Conservation (phyloP, 2,797 vertebrate genomes). For the Paramormyrops hopkinsi region DNA sequence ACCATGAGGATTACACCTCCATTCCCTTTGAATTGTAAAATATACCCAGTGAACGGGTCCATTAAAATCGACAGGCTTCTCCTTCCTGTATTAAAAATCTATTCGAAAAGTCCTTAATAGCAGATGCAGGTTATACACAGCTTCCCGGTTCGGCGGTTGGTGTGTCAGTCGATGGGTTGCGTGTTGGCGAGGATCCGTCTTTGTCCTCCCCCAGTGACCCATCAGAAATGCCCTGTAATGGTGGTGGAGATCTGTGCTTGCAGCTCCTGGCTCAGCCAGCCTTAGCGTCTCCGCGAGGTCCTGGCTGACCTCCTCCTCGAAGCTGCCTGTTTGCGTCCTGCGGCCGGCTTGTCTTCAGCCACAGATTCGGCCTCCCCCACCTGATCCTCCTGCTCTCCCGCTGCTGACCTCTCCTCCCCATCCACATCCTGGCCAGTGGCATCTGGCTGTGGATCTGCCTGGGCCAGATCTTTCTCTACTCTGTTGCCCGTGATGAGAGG, state of each 20-base stretch:
- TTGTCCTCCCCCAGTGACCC: background rate
- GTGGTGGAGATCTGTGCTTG: background rate
- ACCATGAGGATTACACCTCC: background rate
- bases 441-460: background rate
- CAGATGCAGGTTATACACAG: background rate
- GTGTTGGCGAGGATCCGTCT: background rate
- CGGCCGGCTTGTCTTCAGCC: background rate
- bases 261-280: background rate
- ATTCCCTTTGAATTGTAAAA: background rate
- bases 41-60: background rate
- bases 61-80: background rate
- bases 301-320: slow-evolving; percentile 9
- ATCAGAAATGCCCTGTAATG: slow-evolving; percentile 17
- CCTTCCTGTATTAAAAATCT: background rate
- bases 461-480: background rate
- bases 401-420: background rate
- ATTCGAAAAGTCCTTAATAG: background rate
- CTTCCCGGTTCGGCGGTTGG: background rate
- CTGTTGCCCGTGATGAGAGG: background rate
- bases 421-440: background rate
- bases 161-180: background rate
- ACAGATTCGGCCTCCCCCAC: background rate
- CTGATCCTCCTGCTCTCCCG: background rate
- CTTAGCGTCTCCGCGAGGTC: slow-evolving; percentile 17
- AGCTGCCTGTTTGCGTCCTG: background rate